These are phyloP conservation scores for Bombus vancouverensis DNA, from an alignment of 1,140 invertebrate genomes.

Conservation along the genomic window DNA sequence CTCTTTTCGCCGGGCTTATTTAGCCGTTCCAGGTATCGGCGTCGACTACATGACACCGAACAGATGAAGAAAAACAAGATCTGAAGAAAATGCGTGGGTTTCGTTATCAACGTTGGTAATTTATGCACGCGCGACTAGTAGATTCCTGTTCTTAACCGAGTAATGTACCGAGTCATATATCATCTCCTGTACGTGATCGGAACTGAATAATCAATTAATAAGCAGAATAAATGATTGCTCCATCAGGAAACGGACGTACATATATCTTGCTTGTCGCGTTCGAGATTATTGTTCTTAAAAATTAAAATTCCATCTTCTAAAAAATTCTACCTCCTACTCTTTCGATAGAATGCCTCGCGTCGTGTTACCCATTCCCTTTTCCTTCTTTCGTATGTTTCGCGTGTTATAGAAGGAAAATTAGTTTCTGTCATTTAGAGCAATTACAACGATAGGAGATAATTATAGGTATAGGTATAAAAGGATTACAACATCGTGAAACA, in stretches of 20 bases:
- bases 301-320: not conserved
- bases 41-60: slow-evolving; percentile 1
- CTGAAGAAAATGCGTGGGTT: slow-evolving; percentile 49
- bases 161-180: slow-evolving; percentile 23
- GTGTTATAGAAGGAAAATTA: not conserved
- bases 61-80: slow-evolving; percentile 40
- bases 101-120: slow-evolving; percentile 51
- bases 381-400: too few relatives aligned
- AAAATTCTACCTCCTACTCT: not conserved
- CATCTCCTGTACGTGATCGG: slow-evolving; percentile 35
- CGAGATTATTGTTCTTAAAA: slow-evolving; percentile 17
- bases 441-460: not conserved
- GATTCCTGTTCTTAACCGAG: slow-evolving; percentile 39
- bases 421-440: not conserved
- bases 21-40: slow-evolving; percentile 17
- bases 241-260: slow-evolving; percentile 10
- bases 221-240: slow-evolving; percentile 44
- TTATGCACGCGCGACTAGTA: slow-evolving; percentile 43
- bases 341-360: not conserved
- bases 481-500: too few relatives aligned
- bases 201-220: slow-evolving; percentile 56
- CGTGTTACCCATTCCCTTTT: not conserved
- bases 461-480: not conserved
- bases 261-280: slow-evolving; percentile 19
- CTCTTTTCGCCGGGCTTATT: slow-evolving; percentile 18